Evolutionary conservation across 2,797 vertebrate genomes (phyloP).

Genomic region (Meda fulgida): DNA sequence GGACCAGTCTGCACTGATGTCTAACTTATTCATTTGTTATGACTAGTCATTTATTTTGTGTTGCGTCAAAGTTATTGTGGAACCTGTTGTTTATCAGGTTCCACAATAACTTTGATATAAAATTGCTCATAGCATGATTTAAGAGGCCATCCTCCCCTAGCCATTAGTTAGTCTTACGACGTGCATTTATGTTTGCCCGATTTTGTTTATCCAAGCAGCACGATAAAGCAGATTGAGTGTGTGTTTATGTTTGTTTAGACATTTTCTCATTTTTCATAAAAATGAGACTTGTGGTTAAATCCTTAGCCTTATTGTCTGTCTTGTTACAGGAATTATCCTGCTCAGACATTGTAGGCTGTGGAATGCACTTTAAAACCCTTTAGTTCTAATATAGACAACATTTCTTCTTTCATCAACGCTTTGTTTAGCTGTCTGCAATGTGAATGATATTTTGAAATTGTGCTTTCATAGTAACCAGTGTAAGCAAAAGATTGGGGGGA

Average conservation of each 20-base stretch:
- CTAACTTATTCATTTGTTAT: neutral
- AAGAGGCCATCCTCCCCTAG: neutral
- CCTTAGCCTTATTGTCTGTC: neutral
- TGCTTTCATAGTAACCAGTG: neutral
- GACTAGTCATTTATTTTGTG: neutral
- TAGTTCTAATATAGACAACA: neutral
- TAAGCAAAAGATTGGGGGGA: neutral
- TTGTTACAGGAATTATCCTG: slow-evolving; percentile 32
- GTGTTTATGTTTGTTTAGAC: slow-evolving; percentile 12
- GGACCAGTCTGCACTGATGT: neutral
- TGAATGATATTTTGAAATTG: neutral
- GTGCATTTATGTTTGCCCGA: neutral
- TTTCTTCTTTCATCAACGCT: neutral
- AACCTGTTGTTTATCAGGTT: too few relatives aligned
- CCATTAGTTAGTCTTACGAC: neutral
- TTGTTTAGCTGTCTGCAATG: neutral
- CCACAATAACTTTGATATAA: neutral
- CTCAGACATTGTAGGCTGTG: slow-evolving; percentile 1
- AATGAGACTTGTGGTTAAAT: slow-evolving; percentile 31
- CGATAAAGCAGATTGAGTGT: neutral
- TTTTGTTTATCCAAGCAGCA: slow-evolving; percentile 5
- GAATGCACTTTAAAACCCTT: neutral
- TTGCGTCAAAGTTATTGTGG: too few relatives aligned
- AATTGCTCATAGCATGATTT: neutral
- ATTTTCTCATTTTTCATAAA: slow-evolving; percentile 25